These are phyloP conservation scores for Sylvilagus bachmani DNA, from an alignment of 2,113 vertebrate species.

Conservation along the genomic window DNA sequence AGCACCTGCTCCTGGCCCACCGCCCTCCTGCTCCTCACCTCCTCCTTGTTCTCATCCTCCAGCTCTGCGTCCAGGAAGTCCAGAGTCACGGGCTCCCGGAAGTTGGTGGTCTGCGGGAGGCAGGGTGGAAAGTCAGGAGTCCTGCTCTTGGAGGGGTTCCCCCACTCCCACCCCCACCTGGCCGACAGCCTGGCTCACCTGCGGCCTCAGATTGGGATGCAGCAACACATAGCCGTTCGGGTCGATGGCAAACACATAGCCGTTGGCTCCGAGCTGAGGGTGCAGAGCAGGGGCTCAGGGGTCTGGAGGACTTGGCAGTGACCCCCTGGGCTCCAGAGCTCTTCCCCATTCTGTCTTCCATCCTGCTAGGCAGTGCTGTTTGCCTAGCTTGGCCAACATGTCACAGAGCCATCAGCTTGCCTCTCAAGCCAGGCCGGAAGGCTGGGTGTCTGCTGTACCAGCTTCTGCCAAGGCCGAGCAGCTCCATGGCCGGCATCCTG, in stretches of 20 bases:
- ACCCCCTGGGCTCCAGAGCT: background rate
- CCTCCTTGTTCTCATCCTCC: slow-evolving; percentile 96
- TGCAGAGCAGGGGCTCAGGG: slow-evolving; percentile 58
- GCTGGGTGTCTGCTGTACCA: background rate
- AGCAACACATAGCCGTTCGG: slow-evolving; percentile 92
- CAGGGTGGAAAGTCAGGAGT: slow-evolving; percentile 52
- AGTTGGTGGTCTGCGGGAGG: slow-evolving; percentile 94
- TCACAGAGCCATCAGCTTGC: background rate
- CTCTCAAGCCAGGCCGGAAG: background rate
- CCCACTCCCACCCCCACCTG: background rate
- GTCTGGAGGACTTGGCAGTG: background rate
- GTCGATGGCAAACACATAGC: slow-evolving; percentile 92
- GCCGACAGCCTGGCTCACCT: slow-evolving; percentile 87
- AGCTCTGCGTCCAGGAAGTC: slow-evolving; percentile 98
- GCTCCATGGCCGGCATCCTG: background rate
- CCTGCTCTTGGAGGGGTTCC: background rate
- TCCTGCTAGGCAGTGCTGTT: background rate
- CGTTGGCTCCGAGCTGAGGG: slow-evolving; percentile 95
- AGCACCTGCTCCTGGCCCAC: fast-evolving
- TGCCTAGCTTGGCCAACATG: background rate
- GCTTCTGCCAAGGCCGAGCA: background rate
- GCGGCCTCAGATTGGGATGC: slow-evolving; percentile 93
- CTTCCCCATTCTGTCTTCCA: background rate
- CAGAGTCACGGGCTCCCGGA: slow-evolving; percentile 96
- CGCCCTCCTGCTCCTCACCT: slow-evolving; percentile 87